A percentile compares a stretch with the other conserved stretches of the same genome.
phyloP scores from a whole-genome alignment of 2,888 invertebrate species.

The Argyra leucocephala region DNA sequence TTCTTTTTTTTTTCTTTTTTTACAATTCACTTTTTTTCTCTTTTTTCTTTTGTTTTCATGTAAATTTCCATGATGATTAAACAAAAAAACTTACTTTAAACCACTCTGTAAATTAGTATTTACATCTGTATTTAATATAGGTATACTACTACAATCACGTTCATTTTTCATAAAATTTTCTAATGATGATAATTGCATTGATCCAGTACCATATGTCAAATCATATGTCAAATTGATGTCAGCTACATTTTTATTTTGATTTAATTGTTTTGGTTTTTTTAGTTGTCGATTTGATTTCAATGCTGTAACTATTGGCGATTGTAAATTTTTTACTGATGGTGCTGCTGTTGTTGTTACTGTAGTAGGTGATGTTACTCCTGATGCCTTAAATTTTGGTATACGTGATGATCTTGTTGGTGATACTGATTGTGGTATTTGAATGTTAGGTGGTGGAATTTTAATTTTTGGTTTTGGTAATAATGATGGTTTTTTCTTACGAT shows the following conservation, averaged over 20 bases:
- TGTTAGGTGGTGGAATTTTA: conserved; percentile 30
- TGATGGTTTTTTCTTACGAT: conserved; percentile 32
- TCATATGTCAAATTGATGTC: background rate
- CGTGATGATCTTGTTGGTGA: conserved; percentile 22
- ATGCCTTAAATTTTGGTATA: conserved; percentile 40
- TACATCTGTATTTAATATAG: background rate
- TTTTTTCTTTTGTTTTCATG: too few relatives aligned
- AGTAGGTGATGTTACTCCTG: conserved; percentile 37
- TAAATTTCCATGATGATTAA: too few relatives aligned
- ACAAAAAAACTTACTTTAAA: conserved; percentile 21
- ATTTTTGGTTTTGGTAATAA: conserved; percentile 42
- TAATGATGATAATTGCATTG: background rate
- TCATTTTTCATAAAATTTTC: background rate
- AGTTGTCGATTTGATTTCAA: too few relatives aligned
- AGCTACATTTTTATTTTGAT: background rate
- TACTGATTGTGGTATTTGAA: conserved; percentile 29
- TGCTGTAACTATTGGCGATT: conserved; percentile 7
- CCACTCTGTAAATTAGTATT: conserved; percentile 14
- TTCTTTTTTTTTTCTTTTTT: too few relatives aligned
- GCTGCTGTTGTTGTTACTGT: conserved; percentile 23
- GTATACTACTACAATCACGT: background rate
- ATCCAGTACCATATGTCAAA: background rate
- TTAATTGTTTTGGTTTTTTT: background rate
- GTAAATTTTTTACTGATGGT: conserved; percentile 14
- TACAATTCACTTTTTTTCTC: too few relatives aligned